A percentile compares a stretch with the other conserved stretches of the same genome.
Conservation (phyloP, 2,888 invertebrate genomes). For the Plebejus argus region DNA sequence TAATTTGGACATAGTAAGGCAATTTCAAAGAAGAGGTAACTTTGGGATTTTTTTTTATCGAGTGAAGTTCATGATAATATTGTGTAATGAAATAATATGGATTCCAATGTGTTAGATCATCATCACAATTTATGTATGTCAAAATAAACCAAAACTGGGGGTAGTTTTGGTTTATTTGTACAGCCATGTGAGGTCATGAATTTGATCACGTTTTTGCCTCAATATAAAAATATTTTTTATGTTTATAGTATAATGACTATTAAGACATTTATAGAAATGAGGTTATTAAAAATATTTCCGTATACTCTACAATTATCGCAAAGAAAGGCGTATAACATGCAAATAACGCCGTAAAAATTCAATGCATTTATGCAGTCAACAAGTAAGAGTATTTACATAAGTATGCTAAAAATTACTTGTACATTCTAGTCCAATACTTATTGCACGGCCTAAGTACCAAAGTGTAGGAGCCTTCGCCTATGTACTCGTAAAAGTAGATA, state of each 20-base stretch:
- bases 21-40: no score
- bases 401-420: conserved; percentile 45
- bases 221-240: no score
- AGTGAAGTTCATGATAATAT: no score
- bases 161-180: no score
- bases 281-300: neutral
- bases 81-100: no score
- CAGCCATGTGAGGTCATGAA: neutral
- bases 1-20: no score
- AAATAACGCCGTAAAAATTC: neutral
- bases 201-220: neutral
- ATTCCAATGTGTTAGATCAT: no score
- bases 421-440: conserved; percentile 41
- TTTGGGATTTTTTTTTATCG: no score
- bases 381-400: conserved; percentile 37
- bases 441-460: conserved; percentile 53
- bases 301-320: neutral
- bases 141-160: no score
- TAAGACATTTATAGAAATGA: neutral
- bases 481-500: conserved; percentile 81
- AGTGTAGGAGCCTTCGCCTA: conserved; percentile 71
- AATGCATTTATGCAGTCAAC: conserved; percentile 17
- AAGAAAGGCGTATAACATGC: neutral
- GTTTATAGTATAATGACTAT: no score
- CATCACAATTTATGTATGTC: no score